Evolutionary conservation across 2,113 vertebrate genomes (phyloP).

Genomic region (Numida meleagris): DNA sequence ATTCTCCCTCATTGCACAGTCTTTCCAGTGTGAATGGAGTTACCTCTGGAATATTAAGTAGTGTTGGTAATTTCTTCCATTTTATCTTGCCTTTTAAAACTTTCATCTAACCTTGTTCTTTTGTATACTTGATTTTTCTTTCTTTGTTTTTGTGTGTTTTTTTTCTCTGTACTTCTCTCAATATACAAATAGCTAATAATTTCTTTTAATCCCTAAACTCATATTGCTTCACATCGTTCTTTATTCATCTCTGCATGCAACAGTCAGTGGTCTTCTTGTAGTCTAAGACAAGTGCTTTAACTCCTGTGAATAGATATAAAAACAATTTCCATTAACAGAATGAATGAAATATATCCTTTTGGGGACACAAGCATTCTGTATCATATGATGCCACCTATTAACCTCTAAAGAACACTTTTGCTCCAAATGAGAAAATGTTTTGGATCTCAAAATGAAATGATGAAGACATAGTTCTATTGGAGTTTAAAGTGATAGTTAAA

Average conservation of each 20-base stretch:
- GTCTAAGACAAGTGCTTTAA: accelerated
- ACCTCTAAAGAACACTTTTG: background rate
- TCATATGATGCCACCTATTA: background rate
- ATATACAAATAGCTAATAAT: background rate
- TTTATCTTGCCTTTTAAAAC: background rate
- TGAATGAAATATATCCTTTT: background rate
- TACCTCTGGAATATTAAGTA: background rate
- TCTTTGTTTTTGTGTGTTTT: background rate
- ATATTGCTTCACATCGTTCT: background rate
- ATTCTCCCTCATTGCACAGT: background rate
- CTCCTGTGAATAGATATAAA: background rate
- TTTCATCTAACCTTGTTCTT: background rate
- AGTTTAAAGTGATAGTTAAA: background rate
- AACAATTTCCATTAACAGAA: background rate
- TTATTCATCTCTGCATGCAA: background rate
- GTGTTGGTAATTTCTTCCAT: background rate
- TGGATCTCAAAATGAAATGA: background rate
- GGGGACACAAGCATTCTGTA: accelerated
- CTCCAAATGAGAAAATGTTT: background rate
- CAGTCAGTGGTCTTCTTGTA: background rate
- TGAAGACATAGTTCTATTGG: background rate
- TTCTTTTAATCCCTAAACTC: background rate
- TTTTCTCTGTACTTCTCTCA: background rate
- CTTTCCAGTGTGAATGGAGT: background rate
- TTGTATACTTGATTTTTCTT: background rate